Base-by-base conservation (phyloP, 2,113 vertebrate species). In the Chinchilla lanigera region DNA sequence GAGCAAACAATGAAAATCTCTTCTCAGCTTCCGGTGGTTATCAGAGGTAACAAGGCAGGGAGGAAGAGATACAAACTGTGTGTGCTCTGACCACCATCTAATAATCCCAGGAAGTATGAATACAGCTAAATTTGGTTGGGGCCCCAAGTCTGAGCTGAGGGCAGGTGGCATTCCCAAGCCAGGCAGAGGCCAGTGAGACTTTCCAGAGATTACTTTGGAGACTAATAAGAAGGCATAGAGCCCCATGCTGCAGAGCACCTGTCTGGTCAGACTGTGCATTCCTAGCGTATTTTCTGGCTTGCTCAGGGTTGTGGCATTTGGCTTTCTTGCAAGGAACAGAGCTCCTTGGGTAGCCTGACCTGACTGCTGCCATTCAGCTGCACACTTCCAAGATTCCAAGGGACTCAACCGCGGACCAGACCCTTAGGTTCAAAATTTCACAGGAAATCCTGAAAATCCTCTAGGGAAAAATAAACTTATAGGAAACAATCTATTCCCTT, bases 21-120 rank as follows among this genome's bases (percentile, higher is more conserved):
- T 83, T 65, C 28, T 30, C 17, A 35, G 33, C 44, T 87, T 83
- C 1, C 26, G 94, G 86, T 90, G 61, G 24, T 50, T 89, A 84
- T 96, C 93, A 96, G 89, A 96, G 81, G 84, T 84, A 96, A 92
- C 89, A 94, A 94, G 89, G 93, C 83, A 89, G 61, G 61, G 38
- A 35, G 3, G 24, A 56, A 33, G 81, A 33, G 81, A 86, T 1
- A 81, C 69, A 52, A 52, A 95, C 75, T 26, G 0, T 0, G 1
- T 0, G 1, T 0, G 0, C 17, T 97, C 28, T 19, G 52, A 38
- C 22, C 75, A 50, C 61, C 61, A 16, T 54, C 20, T 94, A 17
- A 85, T 90, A 78, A 41, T 56, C 26, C 50, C 50, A 47, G 26
- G 86, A 30, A 65, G 13, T 9, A 65, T 61, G 80, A 71, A 93